Evolutionary conservation across 2,113 vertebrate species (phyloP), one percentile per base, ranked within the genome.

Genomic region (Pelobates fuscus): DNA sequence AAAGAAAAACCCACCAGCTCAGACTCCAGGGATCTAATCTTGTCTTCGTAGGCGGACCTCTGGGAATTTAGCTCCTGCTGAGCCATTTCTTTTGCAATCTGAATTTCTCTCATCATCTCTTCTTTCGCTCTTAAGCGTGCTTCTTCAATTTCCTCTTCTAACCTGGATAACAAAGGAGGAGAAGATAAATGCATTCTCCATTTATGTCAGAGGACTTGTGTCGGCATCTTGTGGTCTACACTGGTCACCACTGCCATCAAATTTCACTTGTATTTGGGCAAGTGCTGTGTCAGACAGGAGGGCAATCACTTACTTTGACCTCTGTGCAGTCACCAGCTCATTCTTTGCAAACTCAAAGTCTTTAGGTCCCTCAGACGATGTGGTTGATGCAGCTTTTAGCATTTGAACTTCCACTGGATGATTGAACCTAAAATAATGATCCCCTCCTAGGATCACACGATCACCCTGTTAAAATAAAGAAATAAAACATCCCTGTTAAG

Each of bases 311-410:
- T 76, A 98, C 97, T 94, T 89, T 32, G 88, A 80, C 81, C 89
- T 90, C 80, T 98, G 96, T 24, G 95, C 95, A 12, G 82, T 32
- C 2, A 99, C 89, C 7, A 97, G 86, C 77, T 99, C 96, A 32
- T 98, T 96, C 86, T 94, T 98, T 24, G 97, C 97, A 82, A 95
- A 99, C 78, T 99, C 97, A 82, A 98, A 98, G 77, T 95, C 97
- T 85, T 95, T 96, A 1, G 91, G 90, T 17, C 93, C 85, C 5
- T 96, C 92, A 0, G 84, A 87, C 52, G 78, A 54, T 43, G 66
- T 5, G 0, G 4, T 71, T 18, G 84, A 85, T 0, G 81, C 81
- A 0, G 78, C 85, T 80, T 84, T 93, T 49, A 89, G 85, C 79
- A 91, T 92, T 81, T 94, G 91, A 81, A 96, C 95, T 80, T 98